Conservation (phyloP, 2,113 vertebrate species). For the Caloenas nicobarica region DNA sequence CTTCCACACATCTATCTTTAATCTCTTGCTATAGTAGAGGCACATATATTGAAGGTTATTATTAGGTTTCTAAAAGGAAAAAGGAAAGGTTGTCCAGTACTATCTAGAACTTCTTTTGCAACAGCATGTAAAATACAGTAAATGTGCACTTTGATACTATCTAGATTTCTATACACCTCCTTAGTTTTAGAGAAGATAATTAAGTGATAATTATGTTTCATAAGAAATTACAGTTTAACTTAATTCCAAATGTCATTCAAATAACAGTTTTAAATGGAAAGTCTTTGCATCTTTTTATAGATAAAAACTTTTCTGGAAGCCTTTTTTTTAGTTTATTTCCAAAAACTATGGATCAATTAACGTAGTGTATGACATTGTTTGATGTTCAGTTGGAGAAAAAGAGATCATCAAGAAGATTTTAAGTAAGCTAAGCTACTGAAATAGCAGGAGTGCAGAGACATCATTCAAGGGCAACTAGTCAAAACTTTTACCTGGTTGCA, state of each 20-base stretch:
- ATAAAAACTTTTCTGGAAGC: neutral
- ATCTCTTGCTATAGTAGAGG: neutral
- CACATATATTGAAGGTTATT: neutral
- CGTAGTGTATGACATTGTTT: neutral
- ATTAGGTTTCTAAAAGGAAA: neutral
- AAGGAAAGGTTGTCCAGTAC: neutral
- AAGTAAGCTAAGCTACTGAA: neutral
- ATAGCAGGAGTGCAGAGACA: neutral
- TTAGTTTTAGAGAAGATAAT: neutral
- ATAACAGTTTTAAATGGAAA: neutral
- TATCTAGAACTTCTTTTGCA: neutral
- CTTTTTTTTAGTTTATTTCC: neutral
- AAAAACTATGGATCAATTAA: neutral
- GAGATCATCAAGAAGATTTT: neutral
- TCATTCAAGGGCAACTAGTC: neutral
- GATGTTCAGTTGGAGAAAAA: neutral
- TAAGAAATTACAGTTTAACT: neutral
- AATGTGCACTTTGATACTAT: neutral
- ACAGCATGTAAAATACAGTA: neutral
- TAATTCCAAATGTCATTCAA: neutral
- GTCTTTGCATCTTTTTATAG: neutral
- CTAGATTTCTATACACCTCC: neutral
- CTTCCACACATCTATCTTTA: neutral
- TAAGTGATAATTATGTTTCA: neutral
- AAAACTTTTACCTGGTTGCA: constrained; percentile 90